These are phyloP conservation scores for Epirrhoe alternata DNA, from an alignment of 2,888 invertebrate genomes.

Conservation along the genomic window DNA sequence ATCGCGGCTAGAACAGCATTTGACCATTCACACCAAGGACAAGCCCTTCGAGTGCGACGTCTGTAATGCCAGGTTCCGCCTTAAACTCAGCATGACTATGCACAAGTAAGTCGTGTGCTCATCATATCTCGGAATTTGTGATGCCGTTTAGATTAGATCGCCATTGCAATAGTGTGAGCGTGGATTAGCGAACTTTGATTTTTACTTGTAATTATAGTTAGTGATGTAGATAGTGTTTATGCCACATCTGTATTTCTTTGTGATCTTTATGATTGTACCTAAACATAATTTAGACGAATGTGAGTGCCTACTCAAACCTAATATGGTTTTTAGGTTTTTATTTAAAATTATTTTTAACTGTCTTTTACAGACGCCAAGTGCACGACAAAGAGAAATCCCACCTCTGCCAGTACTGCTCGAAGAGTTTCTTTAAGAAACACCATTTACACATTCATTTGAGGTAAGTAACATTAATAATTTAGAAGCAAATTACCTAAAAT, in stretches of 20 bases:
- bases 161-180: too few species aligned
- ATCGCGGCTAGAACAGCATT: slow-evolving; percentile 59
- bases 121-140: neutral
- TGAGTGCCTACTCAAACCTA: too few species aligned
- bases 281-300: too few species aligned
- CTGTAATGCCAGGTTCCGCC: slow-evolving; percentile 66
- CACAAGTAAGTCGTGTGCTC: slow-evolving; percentile 63
- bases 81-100: slow-evolving; percentile 51
- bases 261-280: too few species aligned
- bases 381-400: slow-evolving; percentile 75
- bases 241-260: too few species aligned
- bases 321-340: too few species aligned
- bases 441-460: slow-evolving; percentile 72
- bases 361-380: slow-evolving; percentile 69
- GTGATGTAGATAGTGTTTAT: too few species aligned
- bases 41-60: slow-evolving; percentile 62
- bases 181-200: too few species aligned
- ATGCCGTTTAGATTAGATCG: too few species aligned
- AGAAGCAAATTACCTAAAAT: neutral
- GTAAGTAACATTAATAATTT: slow-evolving; percentile 48
- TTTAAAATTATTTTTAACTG: neutral
- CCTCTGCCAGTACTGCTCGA: slow-evolving; percentile 78
- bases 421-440: slow-evolving; percentile 77
- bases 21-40: slow-evolving; percentile 65
- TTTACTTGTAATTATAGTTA: too few species aligned